Evolutionary conservation across 2,888 invertebrate genomes (phyloP).

Genomic region (Andrena haemorrhoa): DNA sequence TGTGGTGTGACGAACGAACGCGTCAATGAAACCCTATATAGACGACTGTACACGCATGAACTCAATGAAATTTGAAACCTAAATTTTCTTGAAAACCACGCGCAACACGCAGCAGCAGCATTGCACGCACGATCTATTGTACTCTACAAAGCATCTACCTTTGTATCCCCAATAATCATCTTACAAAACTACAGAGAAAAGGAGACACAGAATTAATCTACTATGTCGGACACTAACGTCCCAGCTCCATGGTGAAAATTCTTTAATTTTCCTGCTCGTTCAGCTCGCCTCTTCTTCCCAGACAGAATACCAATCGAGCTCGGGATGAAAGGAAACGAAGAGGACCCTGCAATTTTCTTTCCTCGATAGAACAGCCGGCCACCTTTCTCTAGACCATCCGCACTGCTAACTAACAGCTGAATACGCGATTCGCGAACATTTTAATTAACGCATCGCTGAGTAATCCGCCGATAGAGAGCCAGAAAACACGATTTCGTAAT

Average conservation of each 20-base stretch:
- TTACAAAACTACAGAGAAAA: too few relatives aligned
- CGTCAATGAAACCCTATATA: too few relatives aligned
- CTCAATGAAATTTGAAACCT: too few relatives aligned
- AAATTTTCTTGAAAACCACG: too few relatives aligned
- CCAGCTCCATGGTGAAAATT: background rate
- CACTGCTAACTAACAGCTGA: background rate
- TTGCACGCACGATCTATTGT: too few relatives aligned
- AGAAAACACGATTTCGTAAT: background rate
- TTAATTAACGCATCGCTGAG: conserved; percentile 10
- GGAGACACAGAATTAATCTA: background rate
- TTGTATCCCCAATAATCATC: too few relatives aligned
- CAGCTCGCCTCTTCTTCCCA: background rate
- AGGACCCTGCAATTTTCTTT: background rate
- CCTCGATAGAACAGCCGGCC: background rate
- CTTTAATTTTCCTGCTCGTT: background rate
- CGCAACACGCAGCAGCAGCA: too few relatives aligned
- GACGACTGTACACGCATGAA: too few relatives aligned
- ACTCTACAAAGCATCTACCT: too few relatives aligned
- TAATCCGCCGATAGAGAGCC: background rate
- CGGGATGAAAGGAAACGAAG: background rate
- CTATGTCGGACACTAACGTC: conserved; percentile 3
- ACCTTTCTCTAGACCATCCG: background rate
- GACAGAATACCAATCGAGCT: background rate
- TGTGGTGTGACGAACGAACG: too few relatives aligned
- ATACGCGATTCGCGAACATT: background rate